Base-by-base conservation (phyloP, 2,888 invertebrate genomes). In the Galeruca laticollis region DNA sequence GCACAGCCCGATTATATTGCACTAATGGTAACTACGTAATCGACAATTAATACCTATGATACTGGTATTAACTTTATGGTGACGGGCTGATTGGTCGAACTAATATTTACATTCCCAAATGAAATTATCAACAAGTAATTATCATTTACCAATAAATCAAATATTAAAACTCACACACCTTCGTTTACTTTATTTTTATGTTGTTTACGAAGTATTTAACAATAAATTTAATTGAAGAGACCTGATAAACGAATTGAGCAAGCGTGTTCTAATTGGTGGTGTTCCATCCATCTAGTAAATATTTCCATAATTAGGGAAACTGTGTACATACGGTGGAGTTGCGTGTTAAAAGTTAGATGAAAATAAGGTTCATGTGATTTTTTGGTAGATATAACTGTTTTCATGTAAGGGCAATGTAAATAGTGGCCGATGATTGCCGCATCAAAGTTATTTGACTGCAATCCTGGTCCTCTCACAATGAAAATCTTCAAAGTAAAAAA, bases 1-100 rank as follows among this genome's bases (percentile, higher is more conserved):
- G 75, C 77, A 79, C 79, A 81, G 80, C 83, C 83, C 83, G 81
- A 82, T 82, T 52, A 83, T 85, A 85, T 85, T 85, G 85, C 84
- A 85, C 84, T 85, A 85, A 84, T 83, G 84, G 84, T 84, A 85
- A 85, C 85, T 85, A 85, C 82, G 80, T 72, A 76, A 73, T 75
- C 71, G 69, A 73, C 56, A 78, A 73, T 70, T 72, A 75, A 75
- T 72, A 76, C 74, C 75, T 66, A 47, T 66, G 66, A 68, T 67
- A 70, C 33, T 72, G 75, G 74, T 74, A 70, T 73, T 72, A 74
- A 74, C 62, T 74, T 75, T 73, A 69, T 70, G 68, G 72, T 73
- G 76, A 73, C 73, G 70, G 72, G 74, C 74, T 71, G 68, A 71
- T 69, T 54, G 61, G 40, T 57, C 60, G 43, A 47, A 60, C 47